phyloP scores from a whole-genome alignment of 2,113 vertebrate species.

The Python bivittatus region DNA sequence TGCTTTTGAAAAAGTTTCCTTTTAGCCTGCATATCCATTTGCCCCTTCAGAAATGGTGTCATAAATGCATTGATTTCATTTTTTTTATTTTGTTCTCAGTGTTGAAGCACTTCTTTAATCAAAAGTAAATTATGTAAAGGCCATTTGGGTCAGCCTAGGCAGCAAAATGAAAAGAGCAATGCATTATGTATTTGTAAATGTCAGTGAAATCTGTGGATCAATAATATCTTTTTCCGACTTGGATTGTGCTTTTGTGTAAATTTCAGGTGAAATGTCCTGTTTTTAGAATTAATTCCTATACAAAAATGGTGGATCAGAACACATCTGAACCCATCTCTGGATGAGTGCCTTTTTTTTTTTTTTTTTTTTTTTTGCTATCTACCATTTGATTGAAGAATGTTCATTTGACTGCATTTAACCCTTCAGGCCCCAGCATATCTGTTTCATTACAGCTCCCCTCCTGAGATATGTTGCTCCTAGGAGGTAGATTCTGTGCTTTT shows the following conservation, averaged over 20 bases:
- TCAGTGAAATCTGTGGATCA: conserved; percentile 75
- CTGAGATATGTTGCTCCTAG: neutral
- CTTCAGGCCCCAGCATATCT: fast-evolving
- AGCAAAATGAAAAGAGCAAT: conserved; percentile 73
- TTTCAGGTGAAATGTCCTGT: conserved; percentile 46
- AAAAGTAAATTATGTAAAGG: conserved; percentile 84
- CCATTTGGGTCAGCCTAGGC: conserved; percentile 67
- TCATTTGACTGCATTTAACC: neutral
- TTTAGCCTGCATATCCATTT: conserved; percentile 52
- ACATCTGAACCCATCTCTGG: neutral
- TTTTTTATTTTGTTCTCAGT: conserved; percentile 44
- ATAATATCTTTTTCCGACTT: conserved; percentile 58
- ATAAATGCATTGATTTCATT: conserved; percentile 70
- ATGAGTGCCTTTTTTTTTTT: neutral
- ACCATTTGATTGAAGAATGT: neutral
- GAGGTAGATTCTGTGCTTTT: neutral
- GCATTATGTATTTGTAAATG: conserved; percentile 82
- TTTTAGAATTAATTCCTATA: conserved; percentile 10
- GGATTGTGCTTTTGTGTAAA: conserved; percentile 62
- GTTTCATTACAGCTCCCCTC: neutral
- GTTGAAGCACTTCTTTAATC: conserved; percentile 81
- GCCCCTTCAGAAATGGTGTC: conserved; percentile 71
- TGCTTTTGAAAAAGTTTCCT: neutral
- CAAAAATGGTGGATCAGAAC: neutral
- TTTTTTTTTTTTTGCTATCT: neutral